A percentile compares a stretch with the other conserved stretches of the same genome.
These are phyloP conservation scores for Globodera ellingtonae DNA, from an alignment of 1,140 invertebrate genomes.

Conservation along the genomic window DNA sequence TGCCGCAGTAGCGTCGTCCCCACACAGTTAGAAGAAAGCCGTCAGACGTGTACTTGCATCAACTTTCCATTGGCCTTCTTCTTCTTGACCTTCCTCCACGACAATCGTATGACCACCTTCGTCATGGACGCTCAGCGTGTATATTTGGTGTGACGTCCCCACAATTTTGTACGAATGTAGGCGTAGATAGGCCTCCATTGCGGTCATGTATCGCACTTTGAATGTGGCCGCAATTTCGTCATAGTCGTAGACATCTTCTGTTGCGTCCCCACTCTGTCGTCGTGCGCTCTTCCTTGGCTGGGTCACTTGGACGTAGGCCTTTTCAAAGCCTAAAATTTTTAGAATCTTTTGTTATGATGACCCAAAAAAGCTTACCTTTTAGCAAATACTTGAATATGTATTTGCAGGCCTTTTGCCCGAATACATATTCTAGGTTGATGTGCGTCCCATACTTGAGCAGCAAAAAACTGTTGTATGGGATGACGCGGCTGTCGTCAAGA, in stretches of 20 bases:
- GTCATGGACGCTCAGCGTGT: neutral
- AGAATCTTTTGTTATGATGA: neutral
- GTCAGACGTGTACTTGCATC: neutral
- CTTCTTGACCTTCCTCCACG: neutral
- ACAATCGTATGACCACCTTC: neutral
- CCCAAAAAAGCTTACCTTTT: neutral
- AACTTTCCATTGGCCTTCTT: neutral
- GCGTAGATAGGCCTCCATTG: neutral
- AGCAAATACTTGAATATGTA: neutral
- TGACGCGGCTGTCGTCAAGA: neutral
- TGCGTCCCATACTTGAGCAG: neutral
- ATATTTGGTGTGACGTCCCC: neutral
- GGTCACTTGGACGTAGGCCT: neutral
- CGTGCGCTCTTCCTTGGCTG: neutral
- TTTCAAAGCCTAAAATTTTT: neutral
- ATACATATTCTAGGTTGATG: neutral
- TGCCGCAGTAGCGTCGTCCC: neutral
- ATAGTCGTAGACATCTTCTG: conserved; percentile 2
- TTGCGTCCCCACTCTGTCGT: neutral
- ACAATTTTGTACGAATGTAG: neutral
- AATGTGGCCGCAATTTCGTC: conserved; percentile 1
- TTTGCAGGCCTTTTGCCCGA: neutral
- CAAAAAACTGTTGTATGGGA: neutral
- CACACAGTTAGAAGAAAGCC: neutral
- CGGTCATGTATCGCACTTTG: conserved; percentile 6